Evolutionary conservation across 1,140 invertebrate genomes (phyloP).

Genomic region (Acyrthosiphon pisum): DNA sequence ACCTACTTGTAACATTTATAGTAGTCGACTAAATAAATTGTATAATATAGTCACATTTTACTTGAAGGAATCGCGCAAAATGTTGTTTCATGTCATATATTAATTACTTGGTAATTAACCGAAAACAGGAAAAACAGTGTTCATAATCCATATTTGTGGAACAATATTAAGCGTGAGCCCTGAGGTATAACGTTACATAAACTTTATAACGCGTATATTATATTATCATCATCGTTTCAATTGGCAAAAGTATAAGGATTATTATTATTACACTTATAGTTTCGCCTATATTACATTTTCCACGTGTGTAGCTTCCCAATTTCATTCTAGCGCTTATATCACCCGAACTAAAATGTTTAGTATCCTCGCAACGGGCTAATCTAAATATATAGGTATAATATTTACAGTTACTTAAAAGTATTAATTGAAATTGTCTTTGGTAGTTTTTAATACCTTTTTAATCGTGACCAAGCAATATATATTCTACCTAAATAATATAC

Average conservation of each 20-base stretch:
- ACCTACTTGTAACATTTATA: no score
- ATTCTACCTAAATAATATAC: neutral
- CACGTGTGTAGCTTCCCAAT: no score
- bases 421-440: neutral
- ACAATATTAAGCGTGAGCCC: neutral
- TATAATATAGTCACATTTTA: neutral
- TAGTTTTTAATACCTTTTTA: neutral
- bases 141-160: neutral
- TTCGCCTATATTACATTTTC: no score
- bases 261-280: no score
- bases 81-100: neutral
- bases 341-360: no score
- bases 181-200: neutral
- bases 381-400: neutral
- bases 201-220: no score
- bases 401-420: neutral
- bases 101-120: neutral
- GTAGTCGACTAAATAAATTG: neutral
- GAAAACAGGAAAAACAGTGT: neutral
- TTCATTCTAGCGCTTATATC: no score
- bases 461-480: neutral
- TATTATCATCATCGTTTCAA: no score
- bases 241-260: no score
- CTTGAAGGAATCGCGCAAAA: neutral
- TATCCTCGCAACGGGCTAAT: no score